These are phyloP conservation scores for Lochmaea capreae DNA, from an alignment of 2,888 invertebrate genomes.

Conservation along the genomic window DNA sequence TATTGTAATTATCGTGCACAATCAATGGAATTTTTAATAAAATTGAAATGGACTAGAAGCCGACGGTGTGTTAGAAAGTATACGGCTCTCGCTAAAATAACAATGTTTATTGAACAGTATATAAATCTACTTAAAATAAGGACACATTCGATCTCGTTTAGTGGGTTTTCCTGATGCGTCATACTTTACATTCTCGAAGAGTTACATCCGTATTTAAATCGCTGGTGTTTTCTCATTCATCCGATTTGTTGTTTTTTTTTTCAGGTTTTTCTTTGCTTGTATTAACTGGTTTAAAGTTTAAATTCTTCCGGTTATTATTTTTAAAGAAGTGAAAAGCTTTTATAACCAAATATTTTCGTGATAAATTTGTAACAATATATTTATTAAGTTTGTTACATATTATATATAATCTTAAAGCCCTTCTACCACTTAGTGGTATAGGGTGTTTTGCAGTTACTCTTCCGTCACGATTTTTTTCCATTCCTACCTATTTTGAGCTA, in stretches of 20 bases:
- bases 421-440: too few relatives aligned
- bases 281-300: too few relatives aligned
- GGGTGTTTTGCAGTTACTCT: too few relatives aligned
- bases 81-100: constrained; percentile 13
- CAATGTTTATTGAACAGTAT: constrained; percentile 21
- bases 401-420: too few relatives aligned
- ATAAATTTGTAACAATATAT: too few relatives aligned
- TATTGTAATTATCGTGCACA: neutral
- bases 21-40: neutral
- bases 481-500: too few relatives aligned
- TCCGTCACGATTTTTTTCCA: too few relatives aligned
- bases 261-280: neutral
- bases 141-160: constrained; percentile 31
- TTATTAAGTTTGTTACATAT: too few relatives aligned
- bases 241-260: neutral
- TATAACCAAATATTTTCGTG: too few relatives aligned
- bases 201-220: constrained; percentile 18
- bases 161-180: constrained; percentile 31
- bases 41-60: constrained; percentile 1
- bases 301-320: too few relatives aligned
- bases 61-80: constrained; percentile 14
- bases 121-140: constrained; percentile 33
- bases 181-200: constrained; percentile 16
- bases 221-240: neutral
- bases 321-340: too few relatives aligned